Base-by-base conservation (phyloP, 1,140 invertebrate genomes). In the Musca domestica region DNA sequence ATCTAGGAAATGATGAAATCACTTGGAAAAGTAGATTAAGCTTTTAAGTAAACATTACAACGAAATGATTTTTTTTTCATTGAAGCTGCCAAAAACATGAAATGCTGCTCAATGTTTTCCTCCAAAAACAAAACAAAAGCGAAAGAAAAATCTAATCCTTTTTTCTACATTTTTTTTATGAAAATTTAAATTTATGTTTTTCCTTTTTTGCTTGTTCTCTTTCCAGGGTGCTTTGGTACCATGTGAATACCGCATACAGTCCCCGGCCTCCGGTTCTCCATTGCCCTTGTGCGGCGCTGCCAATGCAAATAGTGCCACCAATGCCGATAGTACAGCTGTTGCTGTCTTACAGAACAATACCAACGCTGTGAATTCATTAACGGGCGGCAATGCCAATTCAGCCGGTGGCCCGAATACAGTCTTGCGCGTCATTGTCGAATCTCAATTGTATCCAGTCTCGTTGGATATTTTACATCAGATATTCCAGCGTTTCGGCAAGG, bases 371-470 rank as follows among this genome's bases (percentile, higher is more conserved):
- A 79, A 78, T 58, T 69, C 74, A 14, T 66, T 56, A 19, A 70
- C 69, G 23, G 74, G 74, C 23, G 74, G 74, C 23, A 77, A 77
- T n/a, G 72, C 71, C 41, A 80, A 92, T 69, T 92, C 90, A 12
- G 92, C 94, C 83, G 94, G 94, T 70, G 94, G 95, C 67, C 94
- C 94, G 52, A 97, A 97, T 82, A 97, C 96, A 23, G 96, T 99
- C 65, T 89, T 99, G 48, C 89, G 98, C 67, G 96, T 99, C 58
- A 98, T 99, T 82, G 91, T 99, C 72, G 97, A 99, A 83, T 95
- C 98, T 84, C 94, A 98, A 90, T 87, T 99, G 68, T 99, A 99
- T 83, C 96, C 96, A 14, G 96, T 99, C 71, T 95, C 95, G 41
- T 88, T 99, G 74, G 97, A 99, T 80, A 93, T 98, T 63, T 88